Evolutionary conservation across 2,113 vertebrate species (phyloP).

Genomic region (Parus major): DNA sequence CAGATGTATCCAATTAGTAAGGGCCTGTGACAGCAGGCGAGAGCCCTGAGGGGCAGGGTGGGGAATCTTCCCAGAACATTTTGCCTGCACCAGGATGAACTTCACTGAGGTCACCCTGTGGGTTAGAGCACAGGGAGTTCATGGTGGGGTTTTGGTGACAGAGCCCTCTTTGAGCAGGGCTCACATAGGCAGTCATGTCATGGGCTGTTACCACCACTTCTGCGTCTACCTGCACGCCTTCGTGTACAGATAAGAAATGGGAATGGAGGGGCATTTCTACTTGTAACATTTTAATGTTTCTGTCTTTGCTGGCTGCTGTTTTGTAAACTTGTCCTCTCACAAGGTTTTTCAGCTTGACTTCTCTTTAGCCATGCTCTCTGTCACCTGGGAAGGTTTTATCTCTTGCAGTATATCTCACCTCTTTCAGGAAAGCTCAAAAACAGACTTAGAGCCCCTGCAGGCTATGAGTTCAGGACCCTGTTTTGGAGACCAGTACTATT

Average conservation of each 20-base stretch:
- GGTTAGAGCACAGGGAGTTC: background rate
- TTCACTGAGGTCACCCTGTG: background rate
- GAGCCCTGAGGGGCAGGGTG: background rate
- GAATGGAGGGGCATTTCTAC: background rate
- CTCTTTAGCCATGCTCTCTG: background rate
- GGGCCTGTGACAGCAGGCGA: background rate
- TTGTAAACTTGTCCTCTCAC: background rate
- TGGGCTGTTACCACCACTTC: background rate
- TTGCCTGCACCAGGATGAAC: background rate
- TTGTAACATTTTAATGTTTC: background rate
- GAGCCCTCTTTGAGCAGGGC: background rate
- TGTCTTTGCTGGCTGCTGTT: background rate
- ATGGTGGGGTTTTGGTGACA: background rate
- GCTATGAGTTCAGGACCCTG: accelerated
- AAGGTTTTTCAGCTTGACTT: background rate
- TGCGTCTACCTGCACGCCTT: accelerated
- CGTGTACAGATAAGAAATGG: accelerated
- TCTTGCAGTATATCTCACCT: background rate
- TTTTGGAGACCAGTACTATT: background rate
- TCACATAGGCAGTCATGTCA: accelerated
- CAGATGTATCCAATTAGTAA: conserved; percentile 63
- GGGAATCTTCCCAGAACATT: conserved; percentile 9
- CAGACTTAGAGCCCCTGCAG: background rate
- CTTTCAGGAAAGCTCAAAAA: background rate
- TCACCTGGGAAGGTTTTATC: background rate